These are phyloP conservation scores for Rhincodon typus DNA, from an alignment of 2,797 vertebrate species.

Conservation along the genomic window DNA sequence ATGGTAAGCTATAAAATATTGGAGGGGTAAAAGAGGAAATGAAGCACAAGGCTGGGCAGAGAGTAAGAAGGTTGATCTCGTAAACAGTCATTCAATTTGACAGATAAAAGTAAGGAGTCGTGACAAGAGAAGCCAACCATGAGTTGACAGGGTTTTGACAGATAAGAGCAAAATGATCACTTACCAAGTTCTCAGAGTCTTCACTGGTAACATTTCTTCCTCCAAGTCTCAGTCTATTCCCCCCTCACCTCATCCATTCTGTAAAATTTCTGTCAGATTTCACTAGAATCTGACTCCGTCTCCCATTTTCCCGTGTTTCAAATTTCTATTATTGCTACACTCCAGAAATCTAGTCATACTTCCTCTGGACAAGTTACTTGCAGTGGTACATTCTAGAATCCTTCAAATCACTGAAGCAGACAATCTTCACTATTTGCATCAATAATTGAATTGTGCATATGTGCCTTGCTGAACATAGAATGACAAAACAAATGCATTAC, in stretches of 20 bases:
- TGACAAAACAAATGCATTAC: background rate
- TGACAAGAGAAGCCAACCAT: background rate
- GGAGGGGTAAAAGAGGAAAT: background rate
- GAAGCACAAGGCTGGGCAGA: background rate
- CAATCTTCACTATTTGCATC: background rate
- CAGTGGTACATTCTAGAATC: background rate
- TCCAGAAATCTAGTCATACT: background rate
- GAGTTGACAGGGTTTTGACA: background rate
- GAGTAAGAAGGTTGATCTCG: background rate
- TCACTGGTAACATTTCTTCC: background rate
- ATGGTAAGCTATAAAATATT: background rate
- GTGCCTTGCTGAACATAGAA: background rate
- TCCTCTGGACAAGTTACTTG: background rate
- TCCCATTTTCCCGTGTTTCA: background rate
- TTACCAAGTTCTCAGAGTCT: background rate
- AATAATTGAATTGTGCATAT: slow-evolving; percentile 8
- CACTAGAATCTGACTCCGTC: background rate
- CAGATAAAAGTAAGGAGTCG: background rate
- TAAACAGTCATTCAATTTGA: background rate
- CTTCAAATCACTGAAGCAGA: background rate
- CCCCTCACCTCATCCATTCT: background rate
- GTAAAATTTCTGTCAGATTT: background rate
- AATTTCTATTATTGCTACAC: background rate
- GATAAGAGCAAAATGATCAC: accelerated
- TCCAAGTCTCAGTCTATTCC: background rate